Conservation (phyloP, 1,140 invertebrate genomes). For the Andricus grossulariae region DNA sequence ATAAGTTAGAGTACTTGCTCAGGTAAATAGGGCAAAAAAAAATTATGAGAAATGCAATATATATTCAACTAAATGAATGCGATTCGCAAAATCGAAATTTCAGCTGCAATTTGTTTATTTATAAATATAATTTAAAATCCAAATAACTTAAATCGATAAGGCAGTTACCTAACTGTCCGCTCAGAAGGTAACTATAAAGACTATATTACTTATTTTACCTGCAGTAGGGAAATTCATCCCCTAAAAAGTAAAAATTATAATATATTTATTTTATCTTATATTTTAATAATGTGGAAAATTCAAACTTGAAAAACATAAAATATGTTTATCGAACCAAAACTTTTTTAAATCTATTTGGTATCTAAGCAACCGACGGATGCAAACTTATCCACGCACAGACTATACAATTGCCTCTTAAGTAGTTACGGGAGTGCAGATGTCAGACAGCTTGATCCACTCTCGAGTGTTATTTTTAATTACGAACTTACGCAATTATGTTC, state of each 20-base stretch:
- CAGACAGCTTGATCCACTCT: not conserved
- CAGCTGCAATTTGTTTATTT: no score
- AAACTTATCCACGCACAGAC: constrained; percentile 38
- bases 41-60: not conserved
- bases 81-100: no score
- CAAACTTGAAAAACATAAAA: constrained; percentile 40
- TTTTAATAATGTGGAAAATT: not conserved
- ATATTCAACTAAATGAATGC: no score
- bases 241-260: no score
- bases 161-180: no score
- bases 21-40: not conserved
- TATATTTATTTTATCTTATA: no score
- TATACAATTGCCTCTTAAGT: not conserved
- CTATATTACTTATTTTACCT: no score
- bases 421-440: constrained; percentile 1
- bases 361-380: constrained; percentile 51
- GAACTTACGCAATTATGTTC: not conserved
- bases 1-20: not conserved
- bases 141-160: no score
- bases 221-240: no score
- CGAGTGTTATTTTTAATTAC: not conserved
- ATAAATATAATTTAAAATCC: no score
- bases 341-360: constrained; percentile 46
- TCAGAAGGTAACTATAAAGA: no score
- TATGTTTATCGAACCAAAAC: not conserved